Percentiles rank a stretch among this genome's conserved stretches.
phyloP scores from a whole-genome alignment of 2,888 invertebrate species.

The Tholera decimalis region DNA sequence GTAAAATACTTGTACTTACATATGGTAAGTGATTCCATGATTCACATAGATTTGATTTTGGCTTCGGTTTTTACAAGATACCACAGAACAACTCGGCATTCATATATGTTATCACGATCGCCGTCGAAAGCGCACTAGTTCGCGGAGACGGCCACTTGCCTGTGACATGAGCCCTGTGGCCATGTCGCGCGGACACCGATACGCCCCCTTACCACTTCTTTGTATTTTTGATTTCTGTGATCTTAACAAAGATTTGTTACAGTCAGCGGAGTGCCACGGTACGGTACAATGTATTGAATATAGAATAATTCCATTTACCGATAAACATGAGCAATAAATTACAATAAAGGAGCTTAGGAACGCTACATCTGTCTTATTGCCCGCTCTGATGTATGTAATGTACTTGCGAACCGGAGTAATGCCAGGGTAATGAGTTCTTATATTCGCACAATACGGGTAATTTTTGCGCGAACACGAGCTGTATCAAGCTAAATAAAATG shows the following conservation, averaged over 20 bases:
- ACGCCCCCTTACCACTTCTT: too few relatives aligned
- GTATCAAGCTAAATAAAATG: constrained; percentile 56
- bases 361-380: constrained; percentile 61
- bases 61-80: too few relatives aligned
- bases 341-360: constrained; percentile 62
- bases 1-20: too few relatives aligned
- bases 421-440: constrained; percentile 58
- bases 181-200: too few relatives aligned
- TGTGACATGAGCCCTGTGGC: too few relatives aligned
- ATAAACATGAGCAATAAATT: constrained; percentile 70
- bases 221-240: too few relatives aligned
- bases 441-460: constrained; percentile 44
- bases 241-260: constrained; percentile 83
- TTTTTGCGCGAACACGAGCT: constrained; percentile 49
- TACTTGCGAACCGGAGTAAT: constrained; percentile 47
- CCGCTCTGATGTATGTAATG: constrained; percentile 53
- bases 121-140: too few relatives aligned
- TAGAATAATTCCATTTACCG: constrained; percentile 72
- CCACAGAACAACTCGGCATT: too few relatives aligned
- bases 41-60: too few relatives aligned
- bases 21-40: too few relatives aligned
- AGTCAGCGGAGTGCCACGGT: constrained; percentile 74
- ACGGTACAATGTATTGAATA: constrained; percentile 72
- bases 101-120: too few relatives aligned
- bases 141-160: too few relatives aligned